Evolutionary conservation across 2,888 invertebrate genomes (phyloP).

Genomic region (Blomia tropicalis): DNA sequence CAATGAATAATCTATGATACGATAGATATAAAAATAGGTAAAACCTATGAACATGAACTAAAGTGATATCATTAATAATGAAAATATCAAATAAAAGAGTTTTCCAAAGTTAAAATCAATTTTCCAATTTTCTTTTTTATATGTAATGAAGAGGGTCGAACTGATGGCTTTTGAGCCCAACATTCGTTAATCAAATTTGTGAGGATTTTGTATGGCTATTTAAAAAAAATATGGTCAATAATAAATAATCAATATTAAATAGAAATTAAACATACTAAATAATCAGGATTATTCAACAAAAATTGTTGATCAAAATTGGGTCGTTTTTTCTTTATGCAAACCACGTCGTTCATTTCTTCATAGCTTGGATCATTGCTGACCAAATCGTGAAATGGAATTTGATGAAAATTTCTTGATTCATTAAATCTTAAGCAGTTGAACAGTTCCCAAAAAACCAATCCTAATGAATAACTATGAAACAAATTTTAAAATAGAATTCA

Average conservation of each 20-base stretch:
- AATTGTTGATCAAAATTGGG: constrained; percentile 83
- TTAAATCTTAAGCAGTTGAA: constrained; percentile 46
- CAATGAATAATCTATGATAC: too few relatives aligned
- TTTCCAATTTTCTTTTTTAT: constrained; percentile 28
- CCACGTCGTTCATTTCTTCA: constrained; percentile 84
- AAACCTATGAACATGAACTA: too few relatives aligned
- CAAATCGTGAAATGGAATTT: constrained; percentile 83
- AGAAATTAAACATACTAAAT: too few relatives aligned
- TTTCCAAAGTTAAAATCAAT: too few relatives aligned
- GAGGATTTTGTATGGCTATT: too few relatives aligned
- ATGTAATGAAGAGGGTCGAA: constrained; percentile 28
- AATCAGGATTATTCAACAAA: constrained; percentile 64
- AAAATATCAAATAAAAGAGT: too few relatives aligned
- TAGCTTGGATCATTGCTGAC: constrained; percentile 86
- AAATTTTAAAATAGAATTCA: not conserved
- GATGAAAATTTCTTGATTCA: constrained; percentile 65
- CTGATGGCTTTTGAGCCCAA: constrained; percentile 29
- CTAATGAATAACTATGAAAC: constrained; percentile 56
- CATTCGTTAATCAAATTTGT: constrained; percentile 28
- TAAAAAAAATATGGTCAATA: constrained; percentile 24
- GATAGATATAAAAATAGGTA: too few relatives aligned
- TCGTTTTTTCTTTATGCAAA: constrained; percentile 66
- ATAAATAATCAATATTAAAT: too few relatives aligned
- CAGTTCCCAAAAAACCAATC: constrained; percentile 92
- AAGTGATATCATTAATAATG: too few relatives aligned